Evolutionary conservation across 2,888 invertebrate genomes (phyloP).

Genomic region (Bibio marci): DNA sequence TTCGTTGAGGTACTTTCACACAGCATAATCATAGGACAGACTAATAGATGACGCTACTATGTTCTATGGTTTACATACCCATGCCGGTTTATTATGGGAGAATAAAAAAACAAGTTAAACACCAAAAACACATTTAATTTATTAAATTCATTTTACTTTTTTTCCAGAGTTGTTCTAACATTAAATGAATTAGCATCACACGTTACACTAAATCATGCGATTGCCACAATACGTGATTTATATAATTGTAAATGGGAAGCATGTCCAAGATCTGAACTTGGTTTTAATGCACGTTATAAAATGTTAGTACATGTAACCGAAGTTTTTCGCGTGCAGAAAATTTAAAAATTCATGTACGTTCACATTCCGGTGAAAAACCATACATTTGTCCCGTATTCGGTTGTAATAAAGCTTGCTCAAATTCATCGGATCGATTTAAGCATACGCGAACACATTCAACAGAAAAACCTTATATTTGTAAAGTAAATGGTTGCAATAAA

Average conservation of each 20-base stretch:
- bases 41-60: too few relatives aligned
- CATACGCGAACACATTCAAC: slow-evolving; percentile 84
- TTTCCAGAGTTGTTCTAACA: slow-evolving; percentile 35
- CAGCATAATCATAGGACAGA: too few relatives aligned
- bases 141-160: slow-evolving; percentile 2
- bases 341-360: slow-evolving; percentile 77
- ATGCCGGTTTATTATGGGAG: too few relatives aligned
- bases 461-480: slow-evolving; percentile 84
- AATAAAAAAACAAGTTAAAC: too few relatives aligned
- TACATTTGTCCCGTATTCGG: slow-evolving; percentile 36
- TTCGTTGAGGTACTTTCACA: too few relatives aligned
- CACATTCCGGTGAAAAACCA: slow-evolving; percentile 86
- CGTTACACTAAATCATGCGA: slow-evolving; percentile 58
- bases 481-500: slow-evolving; percentile 76
- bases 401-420: slow-evolving; percentile 84
- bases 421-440: slow-evolving; percentile 86
- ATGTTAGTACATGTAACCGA: slow-evolving; percentile 89
- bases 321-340: slow-evolving; percentile 86
- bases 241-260: slow-evolving; percentile 82
- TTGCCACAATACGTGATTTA: slow-evolving; percentile 52
- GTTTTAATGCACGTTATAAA: slow-evolving; percentile 87
- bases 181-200: slow-evolving; percentile 61
- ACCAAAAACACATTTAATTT: too few relatives aligned
- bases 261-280: slow-evolving; percentile 65
- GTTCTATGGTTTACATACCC: too few relatives aligned